Base-by-base conservation (phyloP, 2,113 vertebrate species). In the Neotoma lepida region DNA sequence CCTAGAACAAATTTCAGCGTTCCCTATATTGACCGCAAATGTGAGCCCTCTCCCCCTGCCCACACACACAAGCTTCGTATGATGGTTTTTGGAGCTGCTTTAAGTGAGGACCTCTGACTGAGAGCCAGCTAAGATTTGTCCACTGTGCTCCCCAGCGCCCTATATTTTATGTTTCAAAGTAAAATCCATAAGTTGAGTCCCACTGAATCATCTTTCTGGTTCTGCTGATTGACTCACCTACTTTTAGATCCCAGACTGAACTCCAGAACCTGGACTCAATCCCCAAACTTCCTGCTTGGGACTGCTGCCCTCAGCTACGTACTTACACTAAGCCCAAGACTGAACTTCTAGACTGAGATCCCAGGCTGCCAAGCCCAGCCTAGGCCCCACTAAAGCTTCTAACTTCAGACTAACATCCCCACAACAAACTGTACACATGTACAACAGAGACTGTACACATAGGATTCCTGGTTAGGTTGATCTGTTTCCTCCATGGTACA, bases 201-300 rank as follows among this genome's bases (percentile, higher is more conserved):
- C 68, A 74, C 41, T 87, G 63, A 92, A 68, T 95, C 41, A 68
- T 91, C 63, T 68, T 41, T 96, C 78, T 93, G 74, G n/a, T 92
- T 96, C 70, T 73, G 13, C 70, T 92, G n/a, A 90, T 41, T 93
- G 58, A 90, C 22, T 78, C 44, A 4, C 17, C 54, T 22, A 66
- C 39, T 70, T 73, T 94, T 90, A 63, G 6, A 28, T 88, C 82
- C 51, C 71, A 89, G 20, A 74, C 44, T 92, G 12, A 93, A 94
- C 70, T 89, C 81, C 73, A 39, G 35, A 81, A 41, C n/a, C 41
- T 87, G 2, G 58, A 56, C n/a, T 64, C 66, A 49, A 9, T 41
- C 91, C 54, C 58, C 71, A 85, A 90, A 64, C 30, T 89, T 35
- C 46, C 41, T 74, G 78, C 15, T 22, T 94, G 24, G 26, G 91